A percentile compares a stretch with the other conserved stretches of the same genome.
phyloP scores from a whole-genome alignment of 2,888 invertebrate genomes.

The Octodonta nipae region DNA sequence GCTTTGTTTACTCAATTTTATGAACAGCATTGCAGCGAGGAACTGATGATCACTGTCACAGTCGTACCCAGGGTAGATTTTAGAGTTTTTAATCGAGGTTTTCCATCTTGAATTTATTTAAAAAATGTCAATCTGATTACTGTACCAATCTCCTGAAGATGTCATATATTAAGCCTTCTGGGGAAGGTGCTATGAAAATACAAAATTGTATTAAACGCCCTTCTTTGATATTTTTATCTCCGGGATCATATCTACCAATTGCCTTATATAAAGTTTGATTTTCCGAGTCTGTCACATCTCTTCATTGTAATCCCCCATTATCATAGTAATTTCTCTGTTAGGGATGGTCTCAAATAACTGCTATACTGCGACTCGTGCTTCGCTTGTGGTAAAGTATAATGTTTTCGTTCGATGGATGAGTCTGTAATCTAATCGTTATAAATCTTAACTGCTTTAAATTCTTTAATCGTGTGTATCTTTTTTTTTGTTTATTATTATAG shows the following conservation, averaged over 20 bases:
- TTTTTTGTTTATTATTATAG: background rate
- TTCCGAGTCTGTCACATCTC: background rate
- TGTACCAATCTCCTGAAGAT: conserved; percentile 1
- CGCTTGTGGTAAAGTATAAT: background rate
- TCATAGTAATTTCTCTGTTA: conserved; percentile 2
- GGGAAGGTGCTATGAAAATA: conserved; percentile 1
- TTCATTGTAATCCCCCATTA: conserved; percentile 1
- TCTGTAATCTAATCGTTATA: background rate
- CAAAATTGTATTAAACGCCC: background rate
- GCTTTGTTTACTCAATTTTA: no score
- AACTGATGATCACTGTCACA: conserved; percentile 2
- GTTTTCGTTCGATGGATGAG: background rate
- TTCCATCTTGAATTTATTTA: conserved; percentile 2
- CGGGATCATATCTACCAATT: background rate
- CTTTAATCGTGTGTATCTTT: background rate
- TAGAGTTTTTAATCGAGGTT: conserved; percentile 2
- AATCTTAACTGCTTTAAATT: background rate
- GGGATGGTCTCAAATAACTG: background rate
- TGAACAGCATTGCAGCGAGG: conserved; percentile 2
- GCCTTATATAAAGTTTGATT: conserved; percentile 1
- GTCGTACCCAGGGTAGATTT: background rate
- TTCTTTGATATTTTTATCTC: conserved; percentile 1
- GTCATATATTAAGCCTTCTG: background rate
- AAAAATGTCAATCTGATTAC: background rate
- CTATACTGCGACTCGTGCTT: background rate